These are phyloP conservation scores for Petrolisthes cinctipes DNA, from an alignment of 2,888 invertebrate species.

Conservation along the genomic window DNA sequence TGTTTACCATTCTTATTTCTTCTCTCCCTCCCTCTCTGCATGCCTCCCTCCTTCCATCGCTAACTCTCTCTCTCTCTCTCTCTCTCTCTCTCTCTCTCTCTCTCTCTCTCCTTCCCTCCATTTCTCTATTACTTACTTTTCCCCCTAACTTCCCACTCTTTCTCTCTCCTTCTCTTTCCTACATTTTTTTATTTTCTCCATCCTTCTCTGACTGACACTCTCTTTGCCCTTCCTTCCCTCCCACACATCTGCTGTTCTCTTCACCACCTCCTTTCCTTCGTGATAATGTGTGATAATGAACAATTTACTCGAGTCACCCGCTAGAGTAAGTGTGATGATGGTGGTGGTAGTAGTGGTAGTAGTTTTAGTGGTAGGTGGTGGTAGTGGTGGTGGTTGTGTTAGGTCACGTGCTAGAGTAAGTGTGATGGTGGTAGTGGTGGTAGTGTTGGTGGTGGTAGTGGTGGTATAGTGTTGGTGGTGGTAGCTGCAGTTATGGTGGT, in stretches of 20 bases:
- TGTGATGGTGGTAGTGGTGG: not conserved
- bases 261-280: not conserved
- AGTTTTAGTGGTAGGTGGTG: not conserved
- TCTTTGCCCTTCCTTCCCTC: not conserved
- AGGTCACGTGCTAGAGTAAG: not conserved
- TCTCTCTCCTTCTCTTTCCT: slow-evolving; percentile 26
- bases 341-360: not conserved
- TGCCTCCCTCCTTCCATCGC: not conserved
- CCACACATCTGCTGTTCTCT: not conserved
- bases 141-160: not conserved
- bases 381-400: not conserved
- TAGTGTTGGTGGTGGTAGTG: not conserved
- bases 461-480: not conserved
- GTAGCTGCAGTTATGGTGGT: too few relatives aligned
- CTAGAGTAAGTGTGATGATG: not conserved
- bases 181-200: not conserved
- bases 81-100: not conserved
- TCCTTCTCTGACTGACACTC: not conserved
- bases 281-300: not conserved
- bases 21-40: not conserved
- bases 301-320: not conserved
- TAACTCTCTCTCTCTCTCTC: not conserved
- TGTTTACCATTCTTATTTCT: not conserved
- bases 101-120: not conserved
- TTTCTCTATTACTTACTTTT: not conserved